Conservation (phyloP, 2,113 vertebrate genomes). For the Cheilinus undulatus region DNA sequence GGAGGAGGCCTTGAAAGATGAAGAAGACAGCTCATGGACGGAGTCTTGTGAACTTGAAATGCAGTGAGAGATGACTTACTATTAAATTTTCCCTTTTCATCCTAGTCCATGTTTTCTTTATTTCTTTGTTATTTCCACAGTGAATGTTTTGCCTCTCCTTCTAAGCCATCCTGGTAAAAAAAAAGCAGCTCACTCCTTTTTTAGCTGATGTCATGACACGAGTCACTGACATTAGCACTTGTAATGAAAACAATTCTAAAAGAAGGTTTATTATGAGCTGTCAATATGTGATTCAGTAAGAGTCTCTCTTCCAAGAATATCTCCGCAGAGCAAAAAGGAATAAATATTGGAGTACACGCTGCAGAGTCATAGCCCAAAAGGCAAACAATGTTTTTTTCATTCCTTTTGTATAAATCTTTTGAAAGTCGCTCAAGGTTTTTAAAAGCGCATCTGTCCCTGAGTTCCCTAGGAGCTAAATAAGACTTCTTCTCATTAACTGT, state of each 20-base stretch:
- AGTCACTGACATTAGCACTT: conserved; percentile 37
- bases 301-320: conserved; percentile 35
- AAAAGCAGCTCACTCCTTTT: conserved; percentile 28
- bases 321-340: conserved; percentile 29
- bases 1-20: conserved; percentile 44
- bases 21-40: conserved; percentile 39
- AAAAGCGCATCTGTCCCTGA: conserved; percentile 45
- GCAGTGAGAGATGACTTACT: conserved; percentile 31
- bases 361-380: conserved; percentile 45
- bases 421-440: conserved; percentile 24
- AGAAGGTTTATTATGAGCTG: conserved; percentile 33
- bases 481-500: conserved; percentile 20
- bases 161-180: conserved; percentile 36
- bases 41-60: conserved; percentile 43
- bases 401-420: conserved; percentile 23
- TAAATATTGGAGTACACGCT: conserved; percentile 35
- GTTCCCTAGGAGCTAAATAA: conserved; percentile 32
- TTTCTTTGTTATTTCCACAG: conserved; percentile 4
- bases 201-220: conserved; percentile 35
- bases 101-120: neutral
- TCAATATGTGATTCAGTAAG: conserved; percentile 50
- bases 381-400: conserved; percentile 10
- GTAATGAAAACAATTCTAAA: conserved; percentile 24
- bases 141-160: conserved; percentile 4
- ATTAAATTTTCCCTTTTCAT: conserved; percentile 29